Conservation (phyloP, 2,888 invertebrate genomes). For the Gymnosoma rotundatum region DNA sequence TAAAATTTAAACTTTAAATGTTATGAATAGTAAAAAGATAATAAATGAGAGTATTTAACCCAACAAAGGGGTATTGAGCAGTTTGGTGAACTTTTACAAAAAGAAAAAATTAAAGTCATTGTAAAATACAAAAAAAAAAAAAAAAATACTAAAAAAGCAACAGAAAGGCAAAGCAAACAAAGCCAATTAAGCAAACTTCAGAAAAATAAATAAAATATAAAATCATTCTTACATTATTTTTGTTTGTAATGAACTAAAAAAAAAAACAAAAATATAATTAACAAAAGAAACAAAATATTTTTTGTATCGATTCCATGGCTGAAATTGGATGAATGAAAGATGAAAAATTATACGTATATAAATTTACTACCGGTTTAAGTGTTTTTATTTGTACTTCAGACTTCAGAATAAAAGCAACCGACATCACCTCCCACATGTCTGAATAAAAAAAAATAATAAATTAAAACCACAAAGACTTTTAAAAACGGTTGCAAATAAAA, state of each 20-base stretch:
- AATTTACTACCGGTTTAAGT: constrained; percentile 36
- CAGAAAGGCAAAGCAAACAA: constrained; percentile 20
- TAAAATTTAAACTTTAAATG: neutral
- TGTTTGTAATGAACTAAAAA: neutral
- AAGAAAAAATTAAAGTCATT: neutral
- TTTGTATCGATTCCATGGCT: neutral
- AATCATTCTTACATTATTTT: constrained; percentile 29
- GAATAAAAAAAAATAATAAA: neutral
- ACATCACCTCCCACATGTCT: constrained; percentile 20
- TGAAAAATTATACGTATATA: neutral
- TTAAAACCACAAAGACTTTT: constrained; percentile 53
- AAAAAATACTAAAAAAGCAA: neutral
- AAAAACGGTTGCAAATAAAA: constrained; percentile 34
- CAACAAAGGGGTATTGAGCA: neutral
- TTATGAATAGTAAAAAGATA: constrained; percentile 10
- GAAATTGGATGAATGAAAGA: neutral
- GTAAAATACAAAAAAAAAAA: neutral
- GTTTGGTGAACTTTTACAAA: constrained; percentile 29
- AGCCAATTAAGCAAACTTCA: constrained; percentile 5
- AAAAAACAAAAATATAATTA: neutral
- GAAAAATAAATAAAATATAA: constrained; percentile 28
- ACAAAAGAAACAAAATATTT: constrained; percentile 1
- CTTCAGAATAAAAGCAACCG: neutral
- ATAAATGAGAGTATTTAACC: constrained; percentile 20
- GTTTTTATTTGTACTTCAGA: neutral